Conservation (phyloP, 2,888 invertebrate genomes). For the Thymelicus sylvestris region DNA sequence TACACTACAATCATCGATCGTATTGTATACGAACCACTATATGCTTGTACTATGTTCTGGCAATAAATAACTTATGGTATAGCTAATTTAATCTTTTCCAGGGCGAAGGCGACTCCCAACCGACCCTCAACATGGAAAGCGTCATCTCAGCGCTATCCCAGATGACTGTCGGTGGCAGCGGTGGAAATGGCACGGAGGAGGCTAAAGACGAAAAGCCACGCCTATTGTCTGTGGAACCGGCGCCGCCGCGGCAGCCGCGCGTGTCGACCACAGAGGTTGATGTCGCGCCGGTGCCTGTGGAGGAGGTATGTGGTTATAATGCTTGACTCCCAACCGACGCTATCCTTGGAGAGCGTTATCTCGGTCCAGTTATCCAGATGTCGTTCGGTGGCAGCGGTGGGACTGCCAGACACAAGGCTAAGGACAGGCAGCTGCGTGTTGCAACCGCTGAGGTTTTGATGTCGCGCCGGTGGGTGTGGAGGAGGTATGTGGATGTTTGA, state of each 20-base stretch:
- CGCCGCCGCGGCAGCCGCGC: conserved; percentile 60
- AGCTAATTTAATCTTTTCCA: conserved; percentile 42
- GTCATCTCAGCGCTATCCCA: conserved; percentile 65
- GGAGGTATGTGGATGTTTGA: conserved; percentile 46
- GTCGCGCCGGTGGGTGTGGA: conserved; percentile 41
- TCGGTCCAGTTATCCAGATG: conserved; percentile 67
- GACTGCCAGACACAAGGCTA: conserved; percentile 45
- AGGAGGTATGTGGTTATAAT: neutral
- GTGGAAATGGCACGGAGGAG: conserved; percentile 41
- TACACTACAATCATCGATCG: too few relatives aligned
- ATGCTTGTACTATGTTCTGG: too few relatives aligned
- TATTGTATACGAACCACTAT: too few relatives aligned
- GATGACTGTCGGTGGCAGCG: conserved; percentile 54
- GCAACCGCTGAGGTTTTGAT: conserved; percentile 45
- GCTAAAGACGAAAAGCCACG: conserved; percentile 59
- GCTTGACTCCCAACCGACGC: conserved; percentile 52
- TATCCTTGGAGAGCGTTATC: conserved; percentile 70
- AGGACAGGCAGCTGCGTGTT: conserved; percentile 55
- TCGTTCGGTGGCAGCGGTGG: conserved; percentile 42
- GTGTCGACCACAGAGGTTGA: conserved; percentile 46
- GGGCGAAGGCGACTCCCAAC: conserved; percentile 72
- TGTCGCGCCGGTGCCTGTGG: conserved; percentile 41
- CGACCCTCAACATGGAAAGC: conserved; percentile 63
- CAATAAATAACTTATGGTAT: too few relatives aligned
- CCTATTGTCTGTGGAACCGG: conserved; percentile 60